These are phyloP conservation scores for Ichneumoninae sp. DNA, from an alignment of 2,888 invertebrate genomes.

Conservation along the genomic window DNA sequence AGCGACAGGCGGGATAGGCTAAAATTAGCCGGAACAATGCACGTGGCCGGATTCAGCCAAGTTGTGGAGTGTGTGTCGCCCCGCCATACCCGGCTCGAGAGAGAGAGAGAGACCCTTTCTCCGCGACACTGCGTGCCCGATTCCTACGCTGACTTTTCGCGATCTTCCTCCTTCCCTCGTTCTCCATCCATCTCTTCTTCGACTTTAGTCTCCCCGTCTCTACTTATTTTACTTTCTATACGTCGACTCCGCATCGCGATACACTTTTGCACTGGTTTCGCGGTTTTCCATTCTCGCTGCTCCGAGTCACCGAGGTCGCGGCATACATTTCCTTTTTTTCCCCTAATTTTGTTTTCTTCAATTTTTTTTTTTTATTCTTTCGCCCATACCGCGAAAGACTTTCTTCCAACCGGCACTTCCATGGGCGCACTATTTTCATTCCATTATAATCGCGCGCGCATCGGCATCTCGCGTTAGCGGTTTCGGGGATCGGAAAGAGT, in stretches of 20 bases:
- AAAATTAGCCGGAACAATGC: conserved; percentile 84
- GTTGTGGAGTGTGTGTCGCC: conserved; percentile 71
- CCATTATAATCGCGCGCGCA: conserved; percentile 60
- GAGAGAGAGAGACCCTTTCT: conserved; percentile 57
- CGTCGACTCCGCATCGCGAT: conserved; percentile 36
- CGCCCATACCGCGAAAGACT: conserved; percentile 54
- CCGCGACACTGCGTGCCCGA: conserved; percentile 68
- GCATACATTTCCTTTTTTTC: conserved; percentile 1
- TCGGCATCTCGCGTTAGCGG: conserved; percentile 40
- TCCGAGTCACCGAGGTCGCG: conserved; percentile 19
- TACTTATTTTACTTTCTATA: conserved; percentile 49
- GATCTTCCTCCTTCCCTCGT: conserved; percentile 55
- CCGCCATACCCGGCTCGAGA: conserved; percentile 65
- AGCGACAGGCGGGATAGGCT: conserved; percentile 75
- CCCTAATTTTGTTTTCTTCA: conserved; percentile 4
- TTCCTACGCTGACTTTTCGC: conserved; percentile 62
- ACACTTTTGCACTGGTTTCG: conserved; percentile 8
- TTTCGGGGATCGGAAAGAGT: background rate
- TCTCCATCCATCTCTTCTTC: conserved; percentile 54
- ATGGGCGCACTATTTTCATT: conserved; percentile 52
- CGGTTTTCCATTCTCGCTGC: conserved; percentile 28
- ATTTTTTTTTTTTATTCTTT: conserved; percentile 58
- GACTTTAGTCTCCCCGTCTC: conserved; percentile 29
- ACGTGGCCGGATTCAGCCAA: conserved; percentile 81
- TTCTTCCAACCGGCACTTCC: conserved; percentile 26